Evolutionary conservation across 2,113 vertebrate genomes (phyloP).

Genomic region (Semnornis frantzii): DNA sequence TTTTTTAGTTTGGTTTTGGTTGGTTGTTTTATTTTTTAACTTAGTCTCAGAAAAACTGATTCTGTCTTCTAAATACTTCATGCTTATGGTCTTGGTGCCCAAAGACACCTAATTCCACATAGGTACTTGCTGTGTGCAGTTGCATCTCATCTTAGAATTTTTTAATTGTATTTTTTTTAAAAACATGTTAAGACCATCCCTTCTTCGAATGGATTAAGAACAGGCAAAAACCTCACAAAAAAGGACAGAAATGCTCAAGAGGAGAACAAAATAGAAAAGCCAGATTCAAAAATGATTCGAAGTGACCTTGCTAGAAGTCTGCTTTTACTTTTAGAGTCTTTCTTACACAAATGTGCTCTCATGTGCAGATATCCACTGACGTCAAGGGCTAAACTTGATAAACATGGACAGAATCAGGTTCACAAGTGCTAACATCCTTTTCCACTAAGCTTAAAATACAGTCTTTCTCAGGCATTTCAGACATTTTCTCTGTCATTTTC

Average conservation of each 20-base stretch:
- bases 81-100: not conserved
- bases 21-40: not conserved
- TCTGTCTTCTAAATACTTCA: not conserved
- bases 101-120: not conserved
- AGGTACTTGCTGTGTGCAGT: not conserved
- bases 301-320: not conserved
- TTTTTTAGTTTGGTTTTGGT: no score
- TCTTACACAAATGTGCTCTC: not conserved
- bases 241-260: not conserved
- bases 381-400: not conserved
- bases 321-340: not conserved
- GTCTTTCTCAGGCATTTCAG: not conserved
- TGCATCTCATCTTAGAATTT: not conserved
- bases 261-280: not conserved
- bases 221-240: not conserved
- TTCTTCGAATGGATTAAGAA: not conserved
- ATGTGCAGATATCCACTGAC: not conserved
- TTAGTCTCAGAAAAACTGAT: not conserved
- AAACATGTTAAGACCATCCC: not conserved
- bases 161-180: not conserved
- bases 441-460: not conserved
- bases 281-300: not conserved
- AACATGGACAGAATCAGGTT: constrained; percentile 15
- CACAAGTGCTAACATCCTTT: not conserved
- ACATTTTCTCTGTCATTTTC: not conserved